Conservation (phyloP, 2,888 invertebrate species). For the Acleris laterana region DNA sequence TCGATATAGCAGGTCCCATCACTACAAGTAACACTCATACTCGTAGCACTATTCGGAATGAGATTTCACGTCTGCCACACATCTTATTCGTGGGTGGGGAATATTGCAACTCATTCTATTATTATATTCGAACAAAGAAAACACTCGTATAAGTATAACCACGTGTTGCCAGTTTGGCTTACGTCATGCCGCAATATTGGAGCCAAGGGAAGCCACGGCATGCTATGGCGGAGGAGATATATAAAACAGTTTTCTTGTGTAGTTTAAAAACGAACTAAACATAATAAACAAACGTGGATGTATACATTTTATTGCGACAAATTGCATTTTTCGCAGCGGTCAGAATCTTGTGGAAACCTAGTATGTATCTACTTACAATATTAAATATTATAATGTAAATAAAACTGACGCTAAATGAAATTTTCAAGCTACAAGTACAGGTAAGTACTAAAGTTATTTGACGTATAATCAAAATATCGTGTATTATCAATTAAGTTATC, state of each 20-base stretch:
- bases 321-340: too few species aligned
- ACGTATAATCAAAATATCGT: too few species aligned
- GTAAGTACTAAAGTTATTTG: too few species aligned
- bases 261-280: neutral
- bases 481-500: too few species aligned
- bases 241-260: neutral
- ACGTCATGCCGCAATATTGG: conserved; percentile 72
- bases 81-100: conserved; percentile 65
- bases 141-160: conserved; percentile 50
- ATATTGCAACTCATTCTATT: conserved; percentile 77
- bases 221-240: neutral
- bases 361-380: too few species aligned
- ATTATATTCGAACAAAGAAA: conserved; percentile 75
- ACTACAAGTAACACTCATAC: conserved; percentile 46
- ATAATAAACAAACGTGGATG: too few species aligned
- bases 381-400: too few species aligned
- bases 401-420: too few species aligned
- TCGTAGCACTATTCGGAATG: conserved; percentile 66
- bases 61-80: conserved; percentile 71
- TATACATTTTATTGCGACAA: too few species aligned
- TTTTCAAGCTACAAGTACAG: too few species aligned
- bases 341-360: too few species aligned
- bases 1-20: conserved; percentile 40
- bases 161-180: conserved; percentile 70
- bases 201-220: conserved; percentile 43